Base-by-base conservation (phyloP, 1,140 invertebrate genomes). In the Achroia grisella region DNA sequence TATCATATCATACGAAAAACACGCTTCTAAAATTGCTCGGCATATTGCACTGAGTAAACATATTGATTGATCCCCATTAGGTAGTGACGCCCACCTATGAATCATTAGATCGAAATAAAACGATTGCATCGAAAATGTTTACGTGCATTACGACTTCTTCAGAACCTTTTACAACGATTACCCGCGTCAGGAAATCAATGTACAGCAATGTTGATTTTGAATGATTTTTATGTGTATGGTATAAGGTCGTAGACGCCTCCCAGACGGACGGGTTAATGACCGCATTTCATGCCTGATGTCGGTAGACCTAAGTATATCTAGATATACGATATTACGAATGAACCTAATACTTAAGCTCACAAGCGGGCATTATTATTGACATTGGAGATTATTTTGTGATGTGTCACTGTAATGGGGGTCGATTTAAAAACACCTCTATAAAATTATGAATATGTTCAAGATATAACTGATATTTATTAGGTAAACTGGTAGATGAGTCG, bases 211-310 rank as follows among this genome's bases (percentile, higher is more conserved):
- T 52, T 53, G 32, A 15, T 23, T 11, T n/a, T 17, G 8, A 3
- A 37, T 17, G n/a, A 10, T 15, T 0, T 11, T 41, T 11, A 17
- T 37, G 31, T 48, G 23, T 23, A 41, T 50, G 31, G 55, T 61
- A 40, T 57, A 40, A 53, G 56, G 53, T 56, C 48, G 59, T 66
- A 74, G 68, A 70, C 70, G 69, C 49, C 51, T 54, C 46, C 48
- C 57, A 74, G 71, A 74, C 71, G 52, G 53, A 44, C 42, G 49
- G 69, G 63, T 62, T 45, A 62, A 65, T 45, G 59, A 61, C 60
- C 65, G 30, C 35, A 43, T 63, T 60, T 55, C 61, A 56, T 63
- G 67, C 44, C 44, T 51, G 48, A n/a, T 13, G 31, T 11, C 10
- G 11, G n/a, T 11, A n/a, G 10, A 61, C 52, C 41, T 55, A 50